Percentiles rank a stretch among this genome's conserved stretches.
phyloP scores from a whole-genome alignment of 2,113 vertebrate genomes.

The Passer montanus region DNA sequence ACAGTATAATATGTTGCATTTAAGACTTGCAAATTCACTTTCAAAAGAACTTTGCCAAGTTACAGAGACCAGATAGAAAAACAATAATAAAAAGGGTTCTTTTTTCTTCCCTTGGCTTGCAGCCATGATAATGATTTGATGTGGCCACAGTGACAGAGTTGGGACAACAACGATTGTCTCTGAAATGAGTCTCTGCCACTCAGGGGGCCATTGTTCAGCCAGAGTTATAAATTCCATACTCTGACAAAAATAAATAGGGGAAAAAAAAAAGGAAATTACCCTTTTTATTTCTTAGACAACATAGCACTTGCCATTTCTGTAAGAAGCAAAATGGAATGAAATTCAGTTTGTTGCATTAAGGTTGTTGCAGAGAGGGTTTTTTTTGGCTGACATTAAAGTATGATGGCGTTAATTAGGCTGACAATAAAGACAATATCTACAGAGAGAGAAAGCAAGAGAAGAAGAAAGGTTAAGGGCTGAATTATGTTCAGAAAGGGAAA shows the following conservation, averaged over 20 bases:
- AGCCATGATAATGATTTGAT: conserved; percentile 20
- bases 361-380: background rate
- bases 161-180: conserved; percentile 44
- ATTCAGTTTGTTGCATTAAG: background rate
- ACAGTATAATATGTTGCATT: conserved; percentile 49
- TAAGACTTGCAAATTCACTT: conserved; percentile 48
- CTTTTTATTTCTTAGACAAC: background rate
- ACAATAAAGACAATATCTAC: background rate
- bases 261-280: background rate
- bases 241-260: background rate
- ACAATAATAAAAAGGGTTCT: conserved; percentile 38
- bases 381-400: background rate
- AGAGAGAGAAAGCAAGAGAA: background rate
- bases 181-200: conserved; percentile 10
- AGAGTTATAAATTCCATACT: background rate
- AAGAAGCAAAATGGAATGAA: background rate
- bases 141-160: conserved; percentile 19
- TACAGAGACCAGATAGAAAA: background rate
- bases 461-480: background rate
- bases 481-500: background rate
- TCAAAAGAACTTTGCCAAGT: conserved; percentile 32
- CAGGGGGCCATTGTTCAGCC: background rate
- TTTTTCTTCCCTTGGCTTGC: conserved; percentile 30
- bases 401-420: background rate
- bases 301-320: background rate